Evolutionary conservation across 2,113 vertebrate species (phyloP).

Genomic region (Chloebia gouldiae): DNA sequence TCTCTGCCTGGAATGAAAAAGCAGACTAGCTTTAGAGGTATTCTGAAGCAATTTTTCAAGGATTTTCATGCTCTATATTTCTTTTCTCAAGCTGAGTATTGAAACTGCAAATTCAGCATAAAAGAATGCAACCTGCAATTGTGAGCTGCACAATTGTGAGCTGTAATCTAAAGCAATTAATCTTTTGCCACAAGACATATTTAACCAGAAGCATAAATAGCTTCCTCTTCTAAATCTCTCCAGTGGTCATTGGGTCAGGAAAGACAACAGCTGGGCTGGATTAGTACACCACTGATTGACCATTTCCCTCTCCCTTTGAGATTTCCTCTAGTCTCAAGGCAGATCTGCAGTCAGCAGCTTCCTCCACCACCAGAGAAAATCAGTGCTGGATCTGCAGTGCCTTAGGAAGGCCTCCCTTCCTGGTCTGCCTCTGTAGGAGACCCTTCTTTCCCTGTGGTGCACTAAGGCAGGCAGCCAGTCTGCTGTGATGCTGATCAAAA

Average conservation of each 20-base stretch:
- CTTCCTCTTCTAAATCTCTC: constrained; percentile 13
- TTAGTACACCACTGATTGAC: background rate
- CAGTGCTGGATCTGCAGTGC: background rate
- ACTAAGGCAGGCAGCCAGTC: background rate
- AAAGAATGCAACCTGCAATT: constrained; percentile 14
- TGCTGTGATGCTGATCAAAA: constrained; percentile 34
- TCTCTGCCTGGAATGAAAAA: constrained; percentile 83
- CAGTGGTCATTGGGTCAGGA: background rate
- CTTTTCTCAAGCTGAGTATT: background rate
- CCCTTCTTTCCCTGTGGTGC: background rate
- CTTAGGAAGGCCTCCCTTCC: background rate
- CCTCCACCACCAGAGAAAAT: constrained; percentile 22
- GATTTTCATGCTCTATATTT: background rate
- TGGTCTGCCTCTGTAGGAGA: background rate
- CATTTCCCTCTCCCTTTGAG: background rate
- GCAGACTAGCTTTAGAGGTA: background rate
- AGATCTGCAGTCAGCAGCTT: background rate
- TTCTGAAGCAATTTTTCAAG: background rate
- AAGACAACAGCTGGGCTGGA: constrained; percentile 21
- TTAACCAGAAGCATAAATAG: background rate
- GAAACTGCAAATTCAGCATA: background rate
- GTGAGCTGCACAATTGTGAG: background rate
- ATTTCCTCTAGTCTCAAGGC: background rate
- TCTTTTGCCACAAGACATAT: background rate
- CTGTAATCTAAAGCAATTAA: constrained; percentile 4